Percentiles rank a stretch among this genome's conserved stretches.
Evolutionary conservation across 2,113 vertebrate species (phyloP).

Genomic region (Callopanchax toddi): DNA sequence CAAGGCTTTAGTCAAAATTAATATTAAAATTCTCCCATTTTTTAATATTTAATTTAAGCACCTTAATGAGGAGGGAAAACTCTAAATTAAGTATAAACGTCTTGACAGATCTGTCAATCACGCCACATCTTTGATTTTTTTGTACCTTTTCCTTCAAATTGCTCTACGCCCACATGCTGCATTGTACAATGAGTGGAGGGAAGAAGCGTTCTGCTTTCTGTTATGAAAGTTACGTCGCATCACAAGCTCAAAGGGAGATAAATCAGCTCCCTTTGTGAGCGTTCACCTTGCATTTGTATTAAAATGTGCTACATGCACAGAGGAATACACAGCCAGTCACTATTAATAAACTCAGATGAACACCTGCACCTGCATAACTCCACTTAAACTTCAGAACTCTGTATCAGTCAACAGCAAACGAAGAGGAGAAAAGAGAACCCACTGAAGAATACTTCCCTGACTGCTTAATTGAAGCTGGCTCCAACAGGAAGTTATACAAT

Average conservation of each 20-base stretch:
- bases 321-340: neutral
- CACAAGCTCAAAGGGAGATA: neutral
- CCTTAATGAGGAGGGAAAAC: neutral
- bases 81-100: neutral
- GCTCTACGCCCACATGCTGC: neutral
- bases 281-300: constrained; percentile 3
- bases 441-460: neutral
- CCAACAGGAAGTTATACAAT: neutral
- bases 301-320: neutral
- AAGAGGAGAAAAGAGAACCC: neutral
- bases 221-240: constrained; percentile 5
- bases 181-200: neutral
- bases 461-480: neutral
- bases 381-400: constrained; percentile 3
- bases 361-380: neutral
- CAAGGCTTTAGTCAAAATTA: neutral
- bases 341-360: constrained; percentile 1
- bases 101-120: constrained; percentile 9
- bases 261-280: neutral
- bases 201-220: constrained; percentile 17
- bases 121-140: constrained; percentile 1
- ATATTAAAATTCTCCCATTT: neutral
- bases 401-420: neutral
- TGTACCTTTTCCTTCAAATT: neutral
- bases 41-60: neutral